Base-by-base conservation (phyloP, 1,140 invertebrate genomes). In the Oppia nitens region DNA sequence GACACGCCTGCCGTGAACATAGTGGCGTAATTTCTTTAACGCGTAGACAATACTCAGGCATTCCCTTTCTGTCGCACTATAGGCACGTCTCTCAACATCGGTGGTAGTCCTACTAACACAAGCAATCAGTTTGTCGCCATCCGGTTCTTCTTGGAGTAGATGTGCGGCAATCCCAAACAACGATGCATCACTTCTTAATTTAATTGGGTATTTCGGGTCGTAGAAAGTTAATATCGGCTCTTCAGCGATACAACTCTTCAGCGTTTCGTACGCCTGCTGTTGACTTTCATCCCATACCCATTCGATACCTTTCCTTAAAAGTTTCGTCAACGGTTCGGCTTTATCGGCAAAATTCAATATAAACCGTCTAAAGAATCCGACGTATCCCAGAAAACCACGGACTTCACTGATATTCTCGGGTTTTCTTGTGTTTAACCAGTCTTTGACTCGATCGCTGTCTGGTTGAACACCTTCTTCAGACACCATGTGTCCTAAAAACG, bases 301-400 rank as follows among this genome's bases (percentile, higher is more conserved):
- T 4, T 2, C 21, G 3, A 2, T 3, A 4, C 28, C 20, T 53
- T 49, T 49, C 24, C 26, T 55, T 2, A n/a, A n/a, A n/a, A n/a
- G n/a, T n/a, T n/a, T n/a, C n/a, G n/a, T n/a, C n/a, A n/a, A n/a
- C n/a, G n/a, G n/a, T n/a, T 51, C 21, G 24, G 50, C 21, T 21
- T 11, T 9, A 24, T 51, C 21, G n/a, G n/a, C n/a, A n/a, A n/a
- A n/a, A n/a, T n/a, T n/a, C n/a, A n/a, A n/a, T n/a, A n/a, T n/a
- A n/a, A n/a, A n/a, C n/a, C n/a, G n/a, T n/a, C n/a, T n/a, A n/a
- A n/a, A n/a, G n/a, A n/a, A n/a, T n/a, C n/a, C n/a, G n/a, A n/a
- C 24, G 27, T 76, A 62, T 1, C 76, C 75, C 1, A 76, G 47
- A 60, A 78, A 76, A 25, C 65, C 25, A 48, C 71, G 60, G 0